Base-by-base conservation (phyloP, 2,113 vertebrate genomes). In the Caranx melampygus region DNA sequence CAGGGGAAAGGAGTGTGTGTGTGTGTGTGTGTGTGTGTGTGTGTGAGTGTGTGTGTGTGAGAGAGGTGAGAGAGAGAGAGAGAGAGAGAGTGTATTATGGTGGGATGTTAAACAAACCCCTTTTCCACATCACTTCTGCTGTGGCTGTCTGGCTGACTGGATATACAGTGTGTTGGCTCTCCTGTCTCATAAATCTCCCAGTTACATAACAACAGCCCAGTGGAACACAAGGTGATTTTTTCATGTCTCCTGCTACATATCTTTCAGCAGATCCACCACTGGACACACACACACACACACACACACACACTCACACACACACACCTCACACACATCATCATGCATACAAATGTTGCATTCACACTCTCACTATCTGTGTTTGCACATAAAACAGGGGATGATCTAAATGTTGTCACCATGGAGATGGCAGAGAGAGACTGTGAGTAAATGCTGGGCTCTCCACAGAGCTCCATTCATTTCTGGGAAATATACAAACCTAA, bases 161-260 rank as follows among this genome's bases (percentile, higher is more conserved):
- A 78, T 45, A 21, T 47, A 75, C 49, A 68, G 20, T 66, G 35
- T 75, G 75, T 80, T 70, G 10, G 72, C 57, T 35, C 70, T 71
- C 31, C 57, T 60, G 76, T 69, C 60, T 78, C 58, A 72, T 84
- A 72, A 49, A 82, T 87, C 47, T 82, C 67, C 68, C n/a, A 45
- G 75, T 89, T 91, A 78, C 54, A 79, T 75, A 91, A 84, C 73
- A n/a, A n/a, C 35, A 3, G 68, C 74, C 57, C 61, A 63, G 72
- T 0, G 47, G 73, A 72, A 26, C 73, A 42, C 51, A 78, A 37
- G 67, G 37, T 80, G 54, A 60, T 86, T 45, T 64, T 9, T 51
- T 47, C 52, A 60, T 6, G 31, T 77, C 71, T 8, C 5, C 59
- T 35, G 45, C 63, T 37, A 63, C 57, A 21, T 16, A 20, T 51